phyloP scores from a whole-genome alignment of 2,888 invertebrate species.

The Himalopsyche kuldschensis region DNA sequence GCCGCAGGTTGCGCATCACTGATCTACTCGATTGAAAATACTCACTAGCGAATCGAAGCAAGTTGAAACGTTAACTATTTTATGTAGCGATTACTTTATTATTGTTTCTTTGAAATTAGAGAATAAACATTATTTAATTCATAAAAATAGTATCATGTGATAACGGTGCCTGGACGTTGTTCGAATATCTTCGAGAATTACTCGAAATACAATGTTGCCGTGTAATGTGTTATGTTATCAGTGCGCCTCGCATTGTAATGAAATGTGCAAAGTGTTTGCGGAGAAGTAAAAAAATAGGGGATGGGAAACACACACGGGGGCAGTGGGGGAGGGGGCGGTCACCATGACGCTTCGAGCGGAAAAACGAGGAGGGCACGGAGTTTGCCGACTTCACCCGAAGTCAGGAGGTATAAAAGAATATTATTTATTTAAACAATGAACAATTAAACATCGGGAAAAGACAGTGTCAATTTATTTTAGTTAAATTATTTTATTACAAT shows the following conservation, averaged over 20 bases:
- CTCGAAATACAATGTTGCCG: neutral
- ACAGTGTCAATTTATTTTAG: too few relatives aligned
- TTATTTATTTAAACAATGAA: neutral
- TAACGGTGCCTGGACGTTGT: too few relatives aligned
- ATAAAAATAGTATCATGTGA: too few relatives aligned
- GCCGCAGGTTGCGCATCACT: too few relatives aligned
- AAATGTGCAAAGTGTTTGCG: neutral
- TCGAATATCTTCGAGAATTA: neutral
- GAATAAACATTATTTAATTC: too few relatives aligned
- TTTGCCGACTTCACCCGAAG: conserved; percentile 78
- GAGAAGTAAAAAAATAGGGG: conserved; percentile 4
- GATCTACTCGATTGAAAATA: too few relatives aligned
- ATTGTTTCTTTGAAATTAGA: too few relatives aligned
- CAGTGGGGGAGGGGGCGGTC: conserved; percentile 52
- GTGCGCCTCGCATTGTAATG: neutral
- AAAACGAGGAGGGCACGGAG: conserved; percentile 66
- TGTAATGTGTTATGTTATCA: neutral
- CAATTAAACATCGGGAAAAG: too few relatives aligned
- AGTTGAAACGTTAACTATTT: too few relatives aligned
- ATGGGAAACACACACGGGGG: conserved; percentile 59
- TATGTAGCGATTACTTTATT: too few relatives aligned
- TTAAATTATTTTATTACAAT: too few relatives aligned
- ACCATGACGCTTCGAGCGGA: conserved; percentile 48
- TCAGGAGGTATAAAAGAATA: conserved; percentile 61
- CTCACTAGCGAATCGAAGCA: too few relatives aligned